Percentiles rank a stretch among this genome's conserved stretches.
These are phyloP conservation scores for Lysiphlebus fabarum DNA, from an alignment of 1,140 invertebrate genomes.

Conservation along the genomic window DNA sequence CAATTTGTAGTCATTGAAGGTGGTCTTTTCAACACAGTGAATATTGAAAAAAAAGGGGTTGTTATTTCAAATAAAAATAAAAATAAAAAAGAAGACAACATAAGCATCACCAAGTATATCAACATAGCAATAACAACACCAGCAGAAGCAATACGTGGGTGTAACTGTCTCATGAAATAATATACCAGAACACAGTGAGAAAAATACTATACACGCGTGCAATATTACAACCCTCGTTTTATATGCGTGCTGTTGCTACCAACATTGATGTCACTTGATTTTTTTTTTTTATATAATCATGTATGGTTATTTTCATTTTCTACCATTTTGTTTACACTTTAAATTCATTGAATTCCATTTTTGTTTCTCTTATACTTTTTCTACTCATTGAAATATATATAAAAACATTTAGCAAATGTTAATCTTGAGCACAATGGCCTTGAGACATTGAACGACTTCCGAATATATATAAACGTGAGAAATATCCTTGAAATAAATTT, in stretches of 20 bases:
- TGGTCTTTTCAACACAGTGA: conserved; percentile 12
- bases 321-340: conserved; percentile 1
- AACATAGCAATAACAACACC: too few species aligned
- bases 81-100: not conserved
- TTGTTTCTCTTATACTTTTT: not conserved
- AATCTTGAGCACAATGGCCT: too few species aligned
- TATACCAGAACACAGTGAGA: conserved; percentile 11
- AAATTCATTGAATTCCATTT: conserved; percentile 17
- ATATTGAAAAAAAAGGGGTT: not conserved
- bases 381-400: too few species aligned
- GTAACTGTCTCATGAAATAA: conserved; percentile 18
- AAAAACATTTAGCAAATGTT: too few species aligned
- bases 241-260: not conserved
- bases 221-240: not conserved
- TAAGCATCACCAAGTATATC: not conserved
- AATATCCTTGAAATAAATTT: conserved; percentile 3
- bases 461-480: conserved; percentile 5
- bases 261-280: not conserved
- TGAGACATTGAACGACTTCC: conserved; percentile 11
- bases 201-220: conserved; percentile 19
- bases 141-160: too few species aligned
- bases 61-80: not conserved
- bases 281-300: not conserved
- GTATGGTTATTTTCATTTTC: not conserved
- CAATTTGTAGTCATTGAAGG: conserved; percentile 21